Conservation (phyloP, 1,140 invertebrate species). For the Ceratina australensis region DNA sequence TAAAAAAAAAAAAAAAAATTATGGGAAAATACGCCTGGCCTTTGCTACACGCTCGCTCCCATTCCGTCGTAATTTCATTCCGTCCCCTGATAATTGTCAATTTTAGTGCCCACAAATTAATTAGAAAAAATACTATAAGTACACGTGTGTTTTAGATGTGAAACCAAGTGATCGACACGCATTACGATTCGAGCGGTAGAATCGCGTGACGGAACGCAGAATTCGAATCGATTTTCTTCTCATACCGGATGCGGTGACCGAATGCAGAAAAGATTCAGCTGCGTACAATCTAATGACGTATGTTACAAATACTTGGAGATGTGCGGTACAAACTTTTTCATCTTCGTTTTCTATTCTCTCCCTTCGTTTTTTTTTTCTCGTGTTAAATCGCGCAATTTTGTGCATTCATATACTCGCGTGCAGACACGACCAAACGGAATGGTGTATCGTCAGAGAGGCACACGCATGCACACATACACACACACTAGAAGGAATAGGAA, state of each 20-base stretch:
- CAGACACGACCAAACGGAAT: slow-evolving; percentile 41
- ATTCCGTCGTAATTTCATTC: slow-evolving; percentile 10
- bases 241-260: slow-evolving; percentile 32
- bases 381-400: neutral
- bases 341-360: too few species aligned
- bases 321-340: slow-evolving; percentile 12
- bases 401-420: slow-evolving; percentile 2
- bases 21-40: neutral
- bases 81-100: slow-evolving; percentile 14
- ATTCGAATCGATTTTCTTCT: slow-evolving; percentile 25
- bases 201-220: slow-evolving; percentile 43
- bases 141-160: slow-evolving; percentile 60
- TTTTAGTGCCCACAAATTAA: slow-evolving; percentile 72
- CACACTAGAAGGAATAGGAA: slow-evolving; percentile 66
- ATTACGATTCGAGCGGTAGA: slow-evolving; percentile 37
- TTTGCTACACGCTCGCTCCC: neutral
- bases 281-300: slow-evolving; percentile 29
- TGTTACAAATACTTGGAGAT: slow-evolving; percentile 14
- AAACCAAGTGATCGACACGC: slow-evolving; percentile 45
- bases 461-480: slow-evolving; percentile 32
- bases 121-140: slow-evolving; percentile 74
- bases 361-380: neutral
- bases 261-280: slow-evolving; percentile 35
- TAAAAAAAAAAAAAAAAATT: neutral
- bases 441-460: slow-evolving; percentile 37